phyloP scores from a whole-genome alignment of 2,888 invertebrate species.

The Caenorhabditis uteleia region DNA sequence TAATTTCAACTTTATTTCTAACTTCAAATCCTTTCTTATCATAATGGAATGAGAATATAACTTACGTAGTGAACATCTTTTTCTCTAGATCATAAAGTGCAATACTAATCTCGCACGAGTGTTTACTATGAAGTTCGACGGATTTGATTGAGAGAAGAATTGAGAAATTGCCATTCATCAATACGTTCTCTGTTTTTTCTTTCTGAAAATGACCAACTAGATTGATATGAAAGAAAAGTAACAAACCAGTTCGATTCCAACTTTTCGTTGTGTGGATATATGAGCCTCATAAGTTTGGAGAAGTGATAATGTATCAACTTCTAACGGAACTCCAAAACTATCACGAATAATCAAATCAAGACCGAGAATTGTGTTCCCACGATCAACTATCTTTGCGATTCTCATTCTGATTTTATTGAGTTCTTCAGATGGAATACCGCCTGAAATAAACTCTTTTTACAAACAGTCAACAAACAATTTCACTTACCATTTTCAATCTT shows the following conservation, averaged over 20 bases:
- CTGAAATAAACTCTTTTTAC: constrained; percentile 16
- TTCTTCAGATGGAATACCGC: constrained; percentile 49
- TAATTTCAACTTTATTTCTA: no score
- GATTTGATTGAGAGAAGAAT: constrained; percentile 41
- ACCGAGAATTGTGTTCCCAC: constrained; percentile 42
- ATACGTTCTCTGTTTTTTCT: constrained; percentile 15
- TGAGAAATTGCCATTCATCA: constrained; percentile 25
- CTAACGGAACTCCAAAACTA: constrained; percentile 38
- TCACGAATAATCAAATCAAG: constrained; percentile 46
- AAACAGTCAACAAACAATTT: background rate
- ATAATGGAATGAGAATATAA: background rate
- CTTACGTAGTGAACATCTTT: constrained; percentile 48
- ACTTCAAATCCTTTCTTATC: background rate
- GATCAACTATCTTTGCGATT: constrained; percentile 42
- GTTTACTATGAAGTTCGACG: constrained; percentile 39
- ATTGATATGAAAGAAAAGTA: no score
- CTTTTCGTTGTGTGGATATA: constrained; percentile 29
- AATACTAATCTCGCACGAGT: constrained; percentile 47
- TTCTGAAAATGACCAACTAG: constrained; percentile 13
- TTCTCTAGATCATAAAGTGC: constrained; percentile 44
- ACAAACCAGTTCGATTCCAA: constrained; percentile 16
- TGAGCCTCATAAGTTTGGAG: constrained; percentile 51
- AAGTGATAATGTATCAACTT: constrained; percentile 42
- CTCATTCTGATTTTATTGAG: constrained; percentile 35
- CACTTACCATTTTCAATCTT: constrained; percentile 30